Percentiles rank a stretch among this genome's conserved stretches.
Conservation (phyloP, 2,888 invertebrate species). For the Schrankia costaestrigalis region DNA sequence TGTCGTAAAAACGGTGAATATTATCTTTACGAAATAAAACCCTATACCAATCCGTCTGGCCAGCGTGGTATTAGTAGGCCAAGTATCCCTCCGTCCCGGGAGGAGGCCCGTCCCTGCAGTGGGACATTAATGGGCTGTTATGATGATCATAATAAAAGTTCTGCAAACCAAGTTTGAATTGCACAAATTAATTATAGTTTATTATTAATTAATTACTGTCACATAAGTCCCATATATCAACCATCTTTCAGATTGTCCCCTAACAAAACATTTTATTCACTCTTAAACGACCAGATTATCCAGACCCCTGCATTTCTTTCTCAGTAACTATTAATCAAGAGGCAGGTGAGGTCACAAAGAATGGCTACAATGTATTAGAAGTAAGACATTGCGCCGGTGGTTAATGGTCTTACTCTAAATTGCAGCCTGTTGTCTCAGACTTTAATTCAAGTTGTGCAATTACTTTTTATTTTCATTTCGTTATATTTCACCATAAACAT, state of each 20-base stretch:
- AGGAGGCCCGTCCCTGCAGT: too few species aligned
- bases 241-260: conserved; percentile 33
- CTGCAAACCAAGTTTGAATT: too few species aligned
- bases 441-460: conserved; percentile 31
- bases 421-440: conserved; percentile 23
- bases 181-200: too few species aligned
- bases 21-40: too few species aligned
- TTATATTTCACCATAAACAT: conserved; percentile 33
- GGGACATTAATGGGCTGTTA: too few species aligned
- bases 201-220: too few species aligned
- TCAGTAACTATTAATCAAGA: conserved; percentile 39
- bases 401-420: conserved; percentile 36
- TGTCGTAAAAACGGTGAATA: too few species aligned
- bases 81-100: too few species aligned
- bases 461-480: conserved; percentile 37
- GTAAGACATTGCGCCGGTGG: conserved; percentile 34
- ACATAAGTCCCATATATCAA: conserved; percentile 21
- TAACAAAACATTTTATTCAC: conserved; percentile 47
- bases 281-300: conserved; percentile 26
- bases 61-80: too few species aligned
- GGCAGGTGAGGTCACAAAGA: conserved; percentile 45
- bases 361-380: conserved; percentile 42
- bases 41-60: too few species aligned
- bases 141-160: too few species aligned
- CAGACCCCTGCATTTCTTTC: conserved; percentile 32